phyloP scores from a whole-genome alignment of 2,113 vertebrate genomes.

The Turdus rufiventris region DNA sequence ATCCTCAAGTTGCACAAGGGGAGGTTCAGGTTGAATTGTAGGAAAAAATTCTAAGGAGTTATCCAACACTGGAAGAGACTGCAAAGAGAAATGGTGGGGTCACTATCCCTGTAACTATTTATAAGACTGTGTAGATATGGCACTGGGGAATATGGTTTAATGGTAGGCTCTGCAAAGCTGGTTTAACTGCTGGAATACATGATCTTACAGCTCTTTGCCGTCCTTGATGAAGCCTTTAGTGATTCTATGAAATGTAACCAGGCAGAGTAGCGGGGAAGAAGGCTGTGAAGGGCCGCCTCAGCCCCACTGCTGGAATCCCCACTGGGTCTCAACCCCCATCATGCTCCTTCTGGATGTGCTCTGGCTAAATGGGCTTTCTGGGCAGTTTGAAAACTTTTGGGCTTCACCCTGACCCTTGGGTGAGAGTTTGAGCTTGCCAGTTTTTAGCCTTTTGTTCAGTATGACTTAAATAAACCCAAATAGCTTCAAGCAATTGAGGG shows the following conservation, averaged over 20 bases:
- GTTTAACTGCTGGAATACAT: no score
- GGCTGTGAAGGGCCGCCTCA: neutral
- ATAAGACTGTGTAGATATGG: neutral
- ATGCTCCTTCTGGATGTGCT: fast-evolving
- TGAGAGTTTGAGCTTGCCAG: neutral
- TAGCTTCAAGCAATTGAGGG: neutral
- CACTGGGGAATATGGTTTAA: neutral
- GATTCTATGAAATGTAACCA: neutral
- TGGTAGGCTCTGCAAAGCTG: neutral
- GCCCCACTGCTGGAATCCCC: no score
- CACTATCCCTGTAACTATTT: neutral
- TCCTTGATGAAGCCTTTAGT: neutral
- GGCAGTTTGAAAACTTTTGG: neutral
- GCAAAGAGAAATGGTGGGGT: neutral
- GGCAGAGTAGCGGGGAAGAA: neutral
- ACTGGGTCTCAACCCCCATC: neutral
- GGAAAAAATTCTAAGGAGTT: neutral
- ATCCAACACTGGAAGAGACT: neutral
- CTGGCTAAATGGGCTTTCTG: neutral
- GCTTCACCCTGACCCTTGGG: neutral
- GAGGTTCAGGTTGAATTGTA: neutral
- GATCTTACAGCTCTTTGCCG: neutral
- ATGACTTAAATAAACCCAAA: neutral
- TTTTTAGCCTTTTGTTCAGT: neutral
- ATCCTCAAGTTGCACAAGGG: neutral